These are phyloP conservation scores for Myrmophylax atrothorax DNA, from an alignment of 2,113 vertebrate species.

Conservation along the genomic window DNA sequence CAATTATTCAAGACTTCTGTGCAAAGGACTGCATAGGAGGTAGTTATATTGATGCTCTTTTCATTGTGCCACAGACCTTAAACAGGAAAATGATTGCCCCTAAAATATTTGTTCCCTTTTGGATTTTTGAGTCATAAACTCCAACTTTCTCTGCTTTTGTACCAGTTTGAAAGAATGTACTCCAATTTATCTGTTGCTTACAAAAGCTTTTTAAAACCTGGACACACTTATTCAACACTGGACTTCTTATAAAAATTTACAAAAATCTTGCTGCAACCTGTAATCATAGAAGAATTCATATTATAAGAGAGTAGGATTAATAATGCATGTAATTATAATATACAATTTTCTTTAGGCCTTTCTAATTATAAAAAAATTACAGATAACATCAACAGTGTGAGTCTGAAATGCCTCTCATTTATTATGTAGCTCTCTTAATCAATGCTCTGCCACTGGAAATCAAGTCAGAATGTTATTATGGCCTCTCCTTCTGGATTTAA, in stretches of 20 bases:
- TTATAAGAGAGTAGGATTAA: constrained; percentile 57
- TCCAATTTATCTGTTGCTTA: neutral
- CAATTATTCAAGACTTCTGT: neutral
- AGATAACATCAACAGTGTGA: constrained; percentile 67
- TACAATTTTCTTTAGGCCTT: constrained; percentile 68
- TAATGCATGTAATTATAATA: constrained; percentile 74
- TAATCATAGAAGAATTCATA: constrained; percentile 27
- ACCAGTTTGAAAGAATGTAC: neutral
- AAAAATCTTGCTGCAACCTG: constrained; percentile 40
- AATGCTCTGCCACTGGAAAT: constrained; percentile 69
- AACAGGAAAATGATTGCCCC: neutral
- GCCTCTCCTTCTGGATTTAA: constrained; percentile 70
- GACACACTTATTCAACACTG: neutral
- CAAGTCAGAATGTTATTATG: constrained; percentile 69
- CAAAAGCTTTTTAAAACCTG: neutral
- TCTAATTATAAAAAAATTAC: constrained; percentile 75
- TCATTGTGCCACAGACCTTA: neutral
- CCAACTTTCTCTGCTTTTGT: neutral
- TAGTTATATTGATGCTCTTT: neutral
- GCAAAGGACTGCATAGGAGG: neutral
- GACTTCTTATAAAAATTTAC: neutral
- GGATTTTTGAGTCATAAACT: neutral
- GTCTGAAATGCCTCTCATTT: constrained; percentile 65
- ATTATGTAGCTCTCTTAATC: constrained; percentile 70
- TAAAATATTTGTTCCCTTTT: neutral